Percentiles rank a stretch among this genome's conserved stretches.
Evolutionary conservation across 2,113 vertebrate species (phyloP).

Genomic region (Alouatta palliata): DNA sequence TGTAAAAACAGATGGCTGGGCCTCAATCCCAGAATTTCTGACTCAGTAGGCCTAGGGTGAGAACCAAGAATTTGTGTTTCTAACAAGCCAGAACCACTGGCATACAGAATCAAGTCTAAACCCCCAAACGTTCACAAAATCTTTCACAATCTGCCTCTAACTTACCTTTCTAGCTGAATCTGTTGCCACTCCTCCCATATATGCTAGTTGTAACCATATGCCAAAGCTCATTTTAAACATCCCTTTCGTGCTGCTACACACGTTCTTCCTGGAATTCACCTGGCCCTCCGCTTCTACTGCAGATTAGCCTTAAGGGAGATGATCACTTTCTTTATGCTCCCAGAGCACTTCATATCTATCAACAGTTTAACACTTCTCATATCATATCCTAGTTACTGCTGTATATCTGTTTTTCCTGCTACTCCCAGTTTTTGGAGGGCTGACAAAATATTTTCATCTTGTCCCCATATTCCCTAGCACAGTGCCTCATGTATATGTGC

Average conservation of each 20-base stretch:
- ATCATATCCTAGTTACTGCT: background rate
- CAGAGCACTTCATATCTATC: background rate
- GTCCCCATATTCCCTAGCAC: background rate
- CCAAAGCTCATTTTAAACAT: conserved; percentile 15
- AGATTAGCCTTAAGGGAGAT: background rate
- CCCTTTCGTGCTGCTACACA: conserved; percentile 29
- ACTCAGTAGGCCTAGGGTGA: background rate
- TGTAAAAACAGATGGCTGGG: background rate
- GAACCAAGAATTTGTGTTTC: conserved; percentile 26
- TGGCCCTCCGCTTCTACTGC: background rate
- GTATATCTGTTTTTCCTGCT: background rate
- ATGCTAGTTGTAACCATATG: conserved; percentile 17
- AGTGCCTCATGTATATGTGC: background rate
- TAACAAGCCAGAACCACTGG: background rate
- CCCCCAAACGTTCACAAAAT: background rate
- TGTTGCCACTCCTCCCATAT: background rate
- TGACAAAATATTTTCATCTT: background rate
- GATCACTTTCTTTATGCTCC: background rate
- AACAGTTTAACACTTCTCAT: conserved; percentile 4
- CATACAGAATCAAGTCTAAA: background rate
- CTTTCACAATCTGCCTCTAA: background rate
- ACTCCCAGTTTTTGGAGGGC: background rate
- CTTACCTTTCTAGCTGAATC: background rate
- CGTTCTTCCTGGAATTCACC: conserved; percentile 10
- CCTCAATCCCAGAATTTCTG: background rate